Base-by-base conservation (phyloP, 2,888 invertebrate species). In the Hydrotaea diabolus region DNA sequence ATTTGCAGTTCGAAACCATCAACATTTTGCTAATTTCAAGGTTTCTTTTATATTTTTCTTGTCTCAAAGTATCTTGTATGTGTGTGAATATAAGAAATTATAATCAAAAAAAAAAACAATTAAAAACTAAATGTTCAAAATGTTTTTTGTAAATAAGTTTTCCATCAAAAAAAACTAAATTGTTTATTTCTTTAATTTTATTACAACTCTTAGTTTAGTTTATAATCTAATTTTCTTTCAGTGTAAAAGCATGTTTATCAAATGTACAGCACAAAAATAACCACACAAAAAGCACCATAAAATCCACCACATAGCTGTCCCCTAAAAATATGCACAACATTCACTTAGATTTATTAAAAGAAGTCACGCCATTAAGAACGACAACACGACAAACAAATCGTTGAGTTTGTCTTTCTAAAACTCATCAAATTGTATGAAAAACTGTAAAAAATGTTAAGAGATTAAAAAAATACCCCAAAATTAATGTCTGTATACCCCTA, bases 41-140 rank as follows among this genome's bases (percentile, higher is more conserved):
- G 7, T 31, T 31, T 39, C 9, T 21, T 46, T 69, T 76, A 86
- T 88, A 7, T 31, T 85, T 87, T 87, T 89, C 31, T 90, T 88
- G 89, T 90, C 91, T 90, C 92, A 92, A 92, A 92, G 92, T 92
- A 92, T 92, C 92, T 92, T 92, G 92, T 92, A 91, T 92, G 92
- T 92, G 92, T 92, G 92, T 92, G 90, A 91, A 91, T 90, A 90
- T 84, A 88, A 77, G 73, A 78, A 81, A 49, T 87, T 88, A 87
- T 80, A 64, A 85, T 49, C 77, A 88, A 88, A 80, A 87, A 82
- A 87, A 80, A 87, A 82, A 87, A 17, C 69, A 74, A 66, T 4
- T 7, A 31, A 87, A 88, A 88, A 87, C 86, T 72, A 23, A 39
- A 31, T 64, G 59, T 66, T 21, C 26, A 76, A 78, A 69, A 36